These are phyloP conservation scores for Tautogolabrus adspersus DNA, from an alignment of 2,113 vertebrate genomes.

Conservation along the genomic window DNA sequence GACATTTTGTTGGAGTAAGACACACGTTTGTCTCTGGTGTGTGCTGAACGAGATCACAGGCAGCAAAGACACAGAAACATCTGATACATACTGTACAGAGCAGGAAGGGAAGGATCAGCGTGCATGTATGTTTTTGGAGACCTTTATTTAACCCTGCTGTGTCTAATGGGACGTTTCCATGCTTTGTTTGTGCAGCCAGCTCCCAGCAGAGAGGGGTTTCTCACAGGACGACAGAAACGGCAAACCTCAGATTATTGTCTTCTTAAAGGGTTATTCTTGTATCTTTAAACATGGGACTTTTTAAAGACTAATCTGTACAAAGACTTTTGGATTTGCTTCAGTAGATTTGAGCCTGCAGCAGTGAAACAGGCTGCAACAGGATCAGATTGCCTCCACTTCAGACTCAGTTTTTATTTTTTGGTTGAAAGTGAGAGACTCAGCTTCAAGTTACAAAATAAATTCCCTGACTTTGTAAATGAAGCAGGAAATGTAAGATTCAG, in stretches of 20 bases:
- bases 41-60: neutral
- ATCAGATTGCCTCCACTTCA: too few species aligned
- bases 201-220: slow-evolving; percentile 7
- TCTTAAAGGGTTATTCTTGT: neutral
- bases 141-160: slow-evolving; percentile 21
- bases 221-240: slow-evolving; percentile 11
- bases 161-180: slow-evolving; percentile 20
- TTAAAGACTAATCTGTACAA: too few species aligned
- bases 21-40: neutral
- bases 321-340: too few species aligned
- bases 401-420: too few species aligned
- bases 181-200: slow-evolving; percentile 4
- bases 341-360: too few species aligned
- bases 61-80: neutral
- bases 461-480: too few species aligned
- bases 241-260: too few species aligned
- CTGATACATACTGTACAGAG: neutral
- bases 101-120: neutral
- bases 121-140: neutral
- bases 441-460: too few species aligned
- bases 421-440: too few species aligned
- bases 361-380: too few species aligned
- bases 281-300: neutral
- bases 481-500: too few species aligned
- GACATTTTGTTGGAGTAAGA: neutral